Base-by-base conservation (phyloP, 1,140 invertebrate species). In the Hypsibius dujardini region DNA sequence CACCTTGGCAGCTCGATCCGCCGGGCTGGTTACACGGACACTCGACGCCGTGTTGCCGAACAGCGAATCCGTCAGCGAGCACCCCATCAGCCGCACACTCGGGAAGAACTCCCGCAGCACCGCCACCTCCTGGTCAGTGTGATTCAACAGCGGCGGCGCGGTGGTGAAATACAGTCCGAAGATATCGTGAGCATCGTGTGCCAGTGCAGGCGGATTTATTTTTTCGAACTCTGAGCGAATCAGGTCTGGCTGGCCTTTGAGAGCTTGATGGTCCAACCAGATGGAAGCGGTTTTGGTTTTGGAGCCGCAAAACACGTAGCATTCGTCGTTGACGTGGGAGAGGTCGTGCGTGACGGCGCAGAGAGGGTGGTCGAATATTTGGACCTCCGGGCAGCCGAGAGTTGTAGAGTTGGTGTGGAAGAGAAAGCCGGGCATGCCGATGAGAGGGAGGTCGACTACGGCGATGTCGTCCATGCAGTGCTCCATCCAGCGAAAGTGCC, bases 31-130 rank as follows among this genome's bases (percentile, higher is more conserved):
- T n/a, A n/a, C n/a, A n/a, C 62, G 45, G 7, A 67, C 62, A 7
- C 7, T 67, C 7, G 7, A 67, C 62, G 62, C 62, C 42, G 62
- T 67, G 42, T 67, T 67, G 7, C 62, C 62, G 62, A 67, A 67
- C 3, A 67, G 3, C 7, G 62, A 3, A 14, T 42, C 62, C 3
- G 7, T 42, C 12, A 42, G 12, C 12, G 7, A 14, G 45, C 7
- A 7, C 3, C 62, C 62, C 7, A 42, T 14, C 42, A 67, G 42
- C 45, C 45, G 12, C 62, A 42, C 62, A 3, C 7, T 67, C 3
- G 62, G 42, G 45, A 67, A 67, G 7, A 67, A 42, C 7, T 42
- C 3, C 42, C 42, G 7, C 12, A 67, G 45, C 7, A 67, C 62
- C 62, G 7, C 62, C 7, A 42, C 62, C 45, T 67, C 62, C 42